A percentile compares a stretch with the other conserved stretches of the same genome.
phyloP scores from a whole-genome alignment of 2,113 vertebrate genomes.

The Halcyon senegalensis region DNA sequence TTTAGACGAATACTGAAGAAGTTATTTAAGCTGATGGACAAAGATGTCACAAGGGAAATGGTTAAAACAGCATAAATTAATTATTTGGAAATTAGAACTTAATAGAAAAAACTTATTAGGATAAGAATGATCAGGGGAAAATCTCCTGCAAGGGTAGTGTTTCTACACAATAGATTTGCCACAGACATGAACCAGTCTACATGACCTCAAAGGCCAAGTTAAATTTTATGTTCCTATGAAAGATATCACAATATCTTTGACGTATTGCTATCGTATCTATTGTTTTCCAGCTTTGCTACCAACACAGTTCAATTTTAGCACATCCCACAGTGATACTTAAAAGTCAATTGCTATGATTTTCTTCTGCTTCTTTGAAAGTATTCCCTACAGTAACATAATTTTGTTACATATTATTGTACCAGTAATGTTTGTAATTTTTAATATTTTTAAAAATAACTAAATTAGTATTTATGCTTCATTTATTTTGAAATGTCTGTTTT shows the following conservation, averaged over 20 bases:
- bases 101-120: background rate
- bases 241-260: background rate
- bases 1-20: background rate
- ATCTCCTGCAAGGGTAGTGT: background rate
- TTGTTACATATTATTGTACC: background rate
- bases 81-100: background rate
- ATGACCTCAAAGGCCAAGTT: background rate
- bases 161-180: background rate
- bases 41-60: background rate
- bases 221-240: background rate
- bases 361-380: background rate
- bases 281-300: background rate
- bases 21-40: background rate
- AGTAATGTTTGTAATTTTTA: background rate
- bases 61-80: background rate
- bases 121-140: background rate
- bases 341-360: background rate
- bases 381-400: background rate
- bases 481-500: background rate
- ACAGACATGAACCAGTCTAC: background rate
- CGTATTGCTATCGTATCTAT: background rate
- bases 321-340: background rate
- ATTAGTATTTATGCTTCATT: background rate
- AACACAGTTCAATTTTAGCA: constrained; percentile 8
- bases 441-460: background rate